Evolutionary conservation across 2,888 invertebrate genomes (phyloP), one percentile per base, ranked within the genome.

Genomic region (Stenichneumon culpator): DNA sequence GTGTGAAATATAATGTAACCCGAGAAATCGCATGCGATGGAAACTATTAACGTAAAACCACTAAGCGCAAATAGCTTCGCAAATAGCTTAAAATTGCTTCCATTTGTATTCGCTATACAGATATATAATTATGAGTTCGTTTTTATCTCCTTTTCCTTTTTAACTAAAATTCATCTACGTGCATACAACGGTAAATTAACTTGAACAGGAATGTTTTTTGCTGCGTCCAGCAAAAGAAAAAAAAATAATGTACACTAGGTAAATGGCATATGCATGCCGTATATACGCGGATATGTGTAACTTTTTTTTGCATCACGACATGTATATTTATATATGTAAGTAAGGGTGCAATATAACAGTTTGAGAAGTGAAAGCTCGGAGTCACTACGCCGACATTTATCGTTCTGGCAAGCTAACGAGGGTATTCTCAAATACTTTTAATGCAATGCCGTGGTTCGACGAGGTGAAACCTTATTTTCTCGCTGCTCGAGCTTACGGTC

Each of bases 401-500:
- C 22, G 22, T 11, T 28, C 25, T 3, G 6, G 3, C 28, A 14
- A 60, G 60, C 1, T 2, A 4, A 25, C 6, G 2, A 28, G 28
- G 14, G 14, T 25, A 28, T 60, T 67, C 1, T 36, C 19, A 7
- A 57, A 39, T 14, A 65, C 5, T 16, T 65, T 9, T 16, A 1
- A 47, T 50, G 6, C 1, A 69, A 69, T 69, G 69, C n/a, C 69
- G 50, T 69, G 69, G 69, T 69, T 69, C 28, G 11, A 50, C 25
- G 69, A 69, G n/a, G 69, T 69, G 11, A 50, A 50, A 47, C 69
- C 69, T 25, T 28, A 14, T 4, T 69, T 69, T 16, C 50, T 69
- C 47, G 50, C 52, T 5, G 28, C 69, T 16, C 50, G 69, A 28
- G 25, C n/a, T 25, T 69, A n/a, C 69, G 69, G 69, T 50, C n/a